These are phyloP conservation scores for Drosophila ficusphila DNA, from an alignment of 1,140 invertebrate species.

Conservation along the genomic window DNA sequence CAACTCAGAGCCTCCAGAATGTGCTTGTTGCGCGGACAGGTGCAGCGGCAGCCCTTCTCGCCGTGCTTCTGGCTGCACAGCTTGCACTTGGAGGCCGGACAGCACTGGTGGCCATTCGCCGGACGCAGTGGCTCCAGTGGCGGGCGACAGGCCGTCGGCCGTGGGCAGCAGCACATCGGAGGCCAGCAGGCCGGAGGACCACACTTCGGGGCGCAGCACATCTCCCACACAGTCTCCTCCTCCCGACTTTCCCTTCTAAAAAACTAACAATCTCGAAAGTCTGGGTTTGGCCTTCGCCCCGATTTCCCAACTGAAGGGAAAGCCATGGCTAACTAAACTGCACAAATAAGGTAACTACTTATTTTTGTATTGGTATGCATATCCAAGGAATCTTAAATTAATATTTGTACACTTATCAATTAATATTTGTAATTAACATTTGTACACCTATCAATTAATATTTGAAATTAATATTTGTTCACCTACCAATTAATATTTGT, in stretches of 20 bases:
- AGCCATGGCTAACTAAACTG: neutral
- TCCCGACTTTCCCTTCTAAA: neutral
- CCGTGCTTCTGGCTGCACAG: neutral
- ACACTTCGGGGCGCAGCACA: conserved; percentile 1
- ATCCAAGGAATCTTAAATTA: no score
- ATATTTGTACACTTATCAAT: no score
- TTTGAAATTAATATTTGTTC: no score
- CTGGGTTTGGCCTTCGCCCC: neutral
- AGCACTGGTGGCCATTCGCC: neutral
- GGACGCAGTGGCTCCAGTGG: neutral
- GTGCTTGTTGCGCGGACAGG: conserved; percentile 39
- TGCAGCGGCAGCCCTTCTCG: neutral
- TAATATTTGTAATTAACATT: neutral
- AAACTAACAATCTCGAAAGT: neutral
- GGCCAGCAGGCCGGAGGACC: neutral
- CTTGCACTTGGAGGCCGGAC: neutral
- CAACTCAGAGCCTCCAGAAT: conserved; percentile 52
- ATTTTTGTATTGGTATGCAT: no score
- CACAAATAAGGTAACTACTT: no score
- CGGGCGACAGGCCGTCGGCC: neutral
- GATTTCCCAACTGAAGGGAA: neutral
- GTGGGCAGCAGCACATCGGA: neutral
- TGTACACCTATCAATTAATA: no score
- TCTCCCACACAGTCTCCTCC: neutral
- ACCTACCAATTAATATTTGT: no score